These are phyloP conservation scores for Minunthozetes semirufus DNA, from an alignment of 2,888 invertebrate genomes.

Conservation along the genomic window DNA sequence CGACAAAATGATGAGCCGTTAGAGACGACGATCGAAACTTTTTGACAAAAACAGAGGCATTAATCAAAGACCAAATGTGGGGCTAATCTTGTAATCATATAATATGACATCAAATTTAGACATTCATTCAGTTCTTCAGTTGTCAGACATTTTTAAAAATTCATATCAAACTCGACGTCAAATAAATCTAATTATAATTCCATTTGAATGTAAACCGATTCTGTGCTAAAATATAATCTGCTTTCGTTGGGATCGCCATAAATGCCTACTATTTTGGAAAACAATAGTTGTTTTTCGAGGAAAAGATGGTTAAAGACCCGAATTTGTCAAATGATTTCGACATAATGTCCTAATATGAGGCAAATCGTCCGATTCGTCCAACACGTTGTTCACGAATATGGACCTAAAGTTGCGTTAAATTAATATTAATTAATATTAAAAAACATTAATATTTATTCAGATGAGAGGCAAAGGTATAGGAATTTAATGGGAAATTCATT, in stretches of 20 bases:
- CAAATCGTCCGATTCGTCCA: constrained; percentile 21
- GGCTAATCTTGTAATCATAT: neutral
- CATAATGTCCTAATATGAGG: neutral
- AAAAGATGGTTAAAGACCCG: neutral
- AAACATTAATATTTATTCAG: neutral
- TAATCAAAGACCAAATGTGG: neutral
- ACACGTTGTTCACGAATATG: constrained; percentile 8
- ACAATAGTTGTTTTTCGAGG: neutral
- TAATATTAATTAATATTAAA: constrained; percentile 4
- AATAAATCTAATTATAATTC: neutral
- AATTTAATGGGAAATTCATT: constrained; percentile 2
- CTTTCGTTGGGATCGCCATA: too few species aligned
- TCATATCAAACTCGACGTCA: neutral
- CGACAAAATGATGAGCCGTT: constrained; percentile 23
- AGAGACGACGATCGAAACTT: constrained; percentile 20
- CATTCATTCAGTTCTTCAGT: neutral
- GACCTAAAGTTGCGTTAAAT: constrained; percentile 20
- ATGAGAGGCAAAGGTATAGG: neutral
- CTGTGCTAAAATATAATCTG: neutral
- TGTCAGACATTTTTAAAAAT: neutral
- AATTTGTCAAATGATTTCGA: constrained; percentile 9
- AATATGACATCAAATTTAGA: neutral
- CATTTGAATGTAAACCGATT: neutral
- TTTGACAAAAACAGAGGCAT: constrained; percentile 16
- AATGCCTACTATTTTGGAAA: neutral